Base-by-base conservation (phyloP, 2,888 invertebrate species). In the Meiosimyza platycephala region DNA sequence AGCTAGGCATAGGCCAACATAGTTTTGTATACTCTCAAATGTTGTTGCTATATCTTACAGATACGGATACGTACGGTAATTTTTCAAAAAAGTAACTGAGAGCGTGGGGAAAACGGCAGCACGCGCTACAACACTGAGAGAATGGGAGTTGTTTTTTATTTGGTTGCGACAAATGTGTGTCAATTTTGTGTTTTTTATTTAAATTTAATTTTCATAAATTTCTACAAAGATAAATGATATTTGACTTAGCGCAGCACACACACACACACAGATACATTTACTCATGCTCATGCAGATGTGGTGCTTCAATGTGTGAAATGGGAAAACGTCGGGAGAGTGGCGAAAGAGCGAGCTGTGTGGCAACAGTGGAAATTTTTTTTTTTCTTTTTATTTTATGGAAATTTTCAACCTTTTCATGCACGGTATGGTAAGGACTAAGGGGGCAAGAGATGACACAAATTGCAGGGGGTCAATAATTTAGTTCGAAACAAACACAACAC, bases 161-260 rank as follows among this genome's bases (percentile, higher is more conserved):
- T 57, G 28, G 22, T 15, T 18, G 6, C 40, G 40, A 18, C n/a
- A 54, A 59, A 72, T 72, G 71, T 72, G 71, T 72, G 71, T 72
- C 71, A 72, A 72, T 65, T 65, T 64, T 69, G 47, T 68, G 70
- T 52, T 71, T 55, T 48, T 47, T 62, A 47, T n/a, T 47, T 40
- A 51, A 69, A 48, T 28, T 57, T 18, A 51, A 59, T 60, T 69
- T 69, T 60, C 60, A 59, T 28, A n/a, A 13, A 59, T 22, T 59
- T 59, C 11, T 28, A 28, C 6, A 22, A 13, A n/a, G 13, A 59
- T 15, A n/a, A n/a, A 16, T 18, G 22, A 12, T 13, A 18, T n/a
- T 13, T 6, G 13, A 22, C 59, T 40, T 40, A 9, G 40, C 6
- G 40, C 7, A 47, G 59, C 28, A 57, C 16, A 71, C 33, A 59